Conservation (phyloP, 2,797 vertebrate species). For the Poeciliopsis paucimaculata region DNA sequence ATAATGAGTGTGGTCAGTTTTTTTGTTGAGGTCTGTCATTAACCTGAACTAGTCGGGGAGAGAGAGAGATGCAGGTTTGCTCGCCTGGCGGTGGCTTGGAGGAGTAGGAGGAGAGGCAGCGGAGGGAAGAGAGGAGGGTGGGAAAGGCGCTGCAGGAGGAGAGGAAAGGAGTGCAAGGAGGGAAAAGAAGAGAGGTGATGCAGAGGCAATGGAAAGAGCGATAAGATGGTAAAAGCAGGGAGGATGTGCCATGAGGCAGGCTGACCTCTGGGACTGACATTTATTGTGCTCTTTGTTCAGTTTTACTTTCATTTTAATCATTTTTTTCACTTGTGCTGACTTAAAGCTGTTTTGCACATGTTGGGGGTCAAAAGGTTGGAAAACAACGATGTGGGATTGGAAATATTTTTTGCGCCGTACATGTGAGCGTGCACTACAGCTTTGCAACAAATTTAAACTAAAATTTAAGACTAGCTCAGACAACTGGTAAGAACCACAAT, state of each 20-base stretch:
- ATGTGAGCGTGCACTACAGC: constrained; percentile 7
- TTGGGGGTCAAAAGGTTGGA: constrained; percentile 39
- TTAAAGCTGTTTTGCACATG: constrained; percentile 21
- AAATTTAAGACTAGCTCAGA: constrained; percentile 24
- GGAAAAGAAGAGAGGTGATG: constrained; percentile 38
- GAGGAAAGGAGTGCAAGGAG: constrained; percentile 46
- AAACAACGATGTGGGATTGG: constrained; percentile 10
- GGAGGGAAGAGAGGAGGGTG: constrained; percentile 21
- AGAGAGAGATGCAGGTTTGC: constrained; percentile 39
- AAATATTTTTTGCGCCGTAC: neutral
- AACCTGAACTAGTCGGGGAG: constrained; percentile 50
- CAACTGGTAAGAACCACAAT: neutral
- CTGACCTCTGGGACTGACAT: neutral
- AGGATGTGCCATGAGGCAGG: neutral
- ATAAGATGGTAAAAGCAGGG: constrained; percentile 38
- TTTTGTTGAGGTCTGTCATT: constrained; percentile 77
- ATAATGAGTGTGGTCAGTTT: constrained; percentile 79
- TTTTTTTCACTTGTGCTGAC: constrained; percentile 4
- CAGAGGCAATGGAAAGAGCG: constrained; percentile 26
- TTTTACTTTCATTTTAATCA: constrained; percentile 10
- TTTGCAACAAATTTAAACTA: constrained; percentile 38
- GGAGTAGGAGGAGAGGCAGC: constrained; percentile 33
- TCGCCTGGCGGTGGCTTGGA: constrained; percentile 24
- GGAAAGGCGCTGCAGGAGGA: constrained; percentile 53
- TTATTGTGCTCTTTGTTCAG: constrained; percentile 12